phyloP scores from a whole-genome alignment of 1,140 invertebrate species.

The Schlechtendalia chinensis region DNA sequence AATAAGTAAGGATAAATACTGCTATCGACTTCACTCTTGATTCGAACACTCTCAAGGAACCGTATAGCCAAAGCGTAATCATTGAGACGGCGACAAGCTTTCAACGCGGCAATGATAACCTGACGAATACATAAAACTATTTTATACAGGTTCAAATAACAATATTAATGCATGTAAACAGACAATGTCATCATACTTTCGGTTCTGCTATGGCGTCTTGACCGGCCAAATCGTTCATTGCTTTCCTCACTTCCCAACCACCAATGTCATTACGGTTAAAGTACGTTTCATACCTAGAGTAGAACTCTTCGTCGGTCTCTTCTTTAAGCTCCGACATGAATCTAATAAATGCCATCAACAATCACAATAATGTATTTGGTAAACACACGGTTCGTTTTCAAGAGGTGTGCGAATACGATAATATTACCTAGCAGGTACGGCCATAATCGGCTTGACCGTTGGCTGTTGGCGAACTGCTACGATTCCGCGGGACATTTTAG shows the following conservation, averaged over 20 bases:
- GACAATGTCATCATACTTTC: slow-evolving; percentile 61
- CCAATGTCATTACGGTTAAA: slow-evolving; percentile 90
- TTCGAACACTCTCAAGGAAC: slow-evolving; percentile 87
- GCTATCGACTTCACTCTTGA: slow-evolving; percentile 80
- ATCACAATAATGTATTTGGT: neutral
- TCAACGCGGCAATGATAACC: slow-evolving; percentile 78
- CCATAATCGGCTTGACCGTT: slow-evolving; percentile 9
- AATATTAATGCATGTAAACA: neutral
- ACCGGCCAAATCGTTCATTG: slow-evolving; percentile 71
- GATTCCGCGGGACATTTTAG: neutral
- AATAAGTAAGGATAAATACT: slow-evolving; percentile 89
- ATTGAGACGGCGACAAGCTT: slow-evolving; percentile 89
- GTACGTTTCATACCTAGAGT: slow-evolving; percentile 76
- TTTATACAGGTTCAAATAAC: neutral
- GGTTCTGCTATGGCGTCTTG: slow-evolving; percentile 96
- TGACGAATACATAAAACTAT: neutral
- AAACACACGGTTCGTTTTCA: too few species aligned
- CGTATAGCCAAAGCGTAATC: slow-evolving; percentile 90
- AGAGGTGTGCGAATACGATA: too few species aligned
- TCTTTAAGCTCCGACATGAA: slow-evolving; percentile 27
- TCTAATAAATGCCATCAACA: neutral
- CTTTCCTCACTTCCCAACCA: slow-evolving; percentile 92
- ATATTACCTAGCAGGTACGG: slow-evolving; percentile 19
- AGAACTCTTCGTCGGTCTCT: slow-evolving; percentile 71
- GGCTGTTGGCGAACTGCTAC: neutral